These are phyloP conservation scores for Beris chalybata DNA, from an alignment of 2,888 invertebrate species.

Conservation along the genomic window DNA sequence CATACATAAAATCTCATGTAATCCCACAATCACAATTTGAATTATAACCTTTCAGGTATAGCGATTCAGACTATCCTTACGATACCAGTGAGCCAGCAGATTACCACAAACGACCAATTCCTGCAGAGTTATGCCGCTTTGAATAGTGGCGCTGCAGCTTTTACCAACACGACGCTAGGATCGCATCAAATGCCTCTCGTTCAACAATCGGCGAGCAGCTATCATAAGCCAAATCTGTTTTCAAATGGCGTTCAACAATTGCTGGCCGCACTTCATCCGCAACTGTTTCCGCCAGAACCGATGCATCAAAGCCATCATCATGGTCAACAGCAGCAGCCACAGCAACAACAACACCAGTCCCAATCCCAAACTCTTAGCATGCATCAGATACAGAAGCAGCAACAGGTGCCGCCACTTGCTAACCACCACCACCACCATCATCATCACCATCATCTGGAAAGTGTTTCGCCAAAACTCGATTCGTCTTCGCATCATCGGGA, in stretches of 20 bases:
- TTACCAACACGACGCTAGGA: constrained; percentile 77
- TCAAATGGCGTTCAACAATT: constrained; percentile 75
- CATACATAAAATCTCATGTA: too few relatives aligned
- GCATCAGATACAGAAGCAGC: constrained; percentile 37
- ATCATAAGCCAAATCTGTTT: constrained; percentile 75
- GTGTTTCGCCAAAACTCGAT: constrained; percentile 41
- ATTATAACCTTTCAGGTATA: constrained; percentile 66
- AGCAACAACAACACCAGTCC: constrained; percentile 54
- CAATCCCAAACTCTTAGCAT: constrained; percentile 51
- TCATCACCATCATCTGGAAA: constrained; percentile 40
- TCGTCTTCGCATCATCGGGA: constrained; percentile 43
- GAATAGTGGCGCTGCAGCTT: constrained; percentile 49
- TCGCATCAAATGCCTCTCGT: constrained; percentile 68
- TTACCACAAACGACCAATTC: constrained; percentile 69
- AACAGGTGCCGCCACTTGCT: constrained; percentile 42
- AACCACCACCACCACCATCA: constrained; percentile 39
- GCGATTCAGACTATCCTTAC: constrained; percentile 95
- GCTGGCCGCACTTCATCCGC: constrained; percentile 73
- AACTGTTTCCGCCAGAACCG: constrained; percentile 57
- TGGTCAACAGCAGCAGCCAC: constrained; percentile 35
- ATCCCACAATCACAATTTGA: constrained; percentile 6
- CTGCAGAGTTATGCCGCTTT: constrained; percentile 50
- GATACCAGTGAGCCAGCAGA: constrained; percentile 85
- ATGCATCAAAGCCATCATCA: constrained; percentile 40
- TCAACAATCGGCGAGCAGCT: constrained; percentile 64